Percentiles rank a stretch among this genome's conserved stretches.
phyloP scores from a whole-genome alignment of 2,888 invertebrate genomes.

The Omphaloscelis lunosa region DNA sequence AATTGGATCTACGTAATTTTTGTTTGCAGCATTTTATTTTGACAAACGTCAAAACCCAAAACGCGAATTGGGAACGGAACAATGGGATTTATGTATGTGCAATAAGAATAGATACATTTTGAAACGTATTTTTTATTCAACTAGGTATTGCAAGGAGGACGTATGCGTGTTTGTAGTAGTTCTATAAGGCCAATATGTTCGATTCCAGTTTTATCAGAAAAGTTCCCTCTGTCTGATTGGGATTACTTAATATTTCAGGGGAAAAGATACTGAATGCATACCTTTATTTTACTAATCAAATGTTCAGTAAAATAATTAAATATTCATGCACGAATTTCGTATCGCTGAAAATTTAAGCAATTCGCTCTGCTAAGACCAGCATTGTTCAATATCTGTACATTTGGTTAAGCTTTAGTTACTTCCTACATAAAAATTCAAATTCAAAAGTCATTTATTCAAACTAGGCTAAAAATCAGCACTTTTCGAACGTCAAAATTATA shows the following conservation, averaged over 20 bases:
- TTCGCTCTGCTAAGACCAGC: neutral
- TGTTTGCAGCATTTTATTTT: constrained; percentile 43
- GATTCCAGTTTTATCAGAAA: neutral
- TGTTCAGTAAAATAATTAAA: neutral
- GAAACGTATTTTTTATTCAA: constrained; percentile 14
- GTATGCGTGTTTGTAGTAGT: neutral
- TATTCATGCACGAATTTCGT: neutral
- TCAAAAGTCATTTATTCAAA: no score
- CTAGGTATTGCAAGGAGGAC: neutral
- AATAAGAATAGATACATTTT: constrained; percentile 1
- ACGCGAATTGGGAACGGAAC: constrained; percentile 19
- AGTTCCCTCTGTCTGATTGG: neutral
- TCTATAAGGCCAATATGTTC: neutral
- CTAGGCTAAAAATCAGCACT: no score
- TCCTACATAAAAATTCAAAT: no score
- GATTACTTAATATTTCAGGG: neutral
- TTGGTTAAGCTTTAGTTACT: neutral
- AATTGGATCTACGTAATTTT: constrained; percentile 46
- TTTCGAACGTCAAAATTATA: no score
- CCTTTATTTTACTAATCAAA: neutral
- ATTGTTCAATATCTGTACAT: neutral
- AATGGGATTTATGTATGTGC: constrained; percentile 30
- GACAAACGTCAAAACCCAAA: constrained; percentile 31
- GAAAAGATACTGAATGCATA: neutral
- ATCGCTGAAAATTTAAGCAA: neutral